Evolutionary conservation across 2,113 vertebrate species (phyloP).

Genomic region (Urocynchramus pylzowi): DNA sequence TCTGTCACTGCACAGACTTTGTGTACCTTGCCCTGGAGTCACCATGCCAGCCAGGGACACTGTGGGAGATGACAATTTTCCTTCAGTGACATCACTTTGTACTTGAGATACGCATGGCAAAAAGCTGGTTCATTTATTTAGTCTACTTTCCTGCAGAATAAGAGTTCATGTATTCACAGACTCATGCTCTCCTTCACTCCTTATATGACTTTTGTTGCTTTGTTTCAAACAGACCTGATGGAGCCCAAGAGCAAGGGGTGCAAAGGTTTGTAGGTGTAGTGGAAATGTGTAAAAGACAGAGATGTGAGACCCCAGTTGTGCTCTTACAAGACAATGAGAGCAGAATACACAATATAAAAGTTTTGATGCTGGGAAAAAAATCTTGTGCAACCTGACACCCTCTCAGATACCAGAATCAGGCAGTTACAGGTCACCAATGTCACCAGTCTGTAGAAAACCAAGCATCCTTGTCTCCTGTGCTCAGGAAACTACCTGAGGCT

Average conservation of each 20-base stretch:
- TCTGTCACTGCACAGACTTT: rapidly evolving
- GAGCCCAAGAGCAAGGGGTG: background rate
- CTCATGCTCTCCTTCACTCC: background rate
- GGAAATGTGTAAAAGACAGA: background rate
- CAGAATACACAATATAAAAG: background rate
- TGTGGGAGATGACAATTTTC: background rate
- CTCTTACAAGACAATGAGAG: background rate
- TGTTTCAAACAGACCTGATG: background rate
- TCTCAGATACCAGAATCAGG: background rate
- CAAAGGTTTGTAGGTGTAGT: background rate
- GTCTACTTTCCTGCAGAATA: background rate
- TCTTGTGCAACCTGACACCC: background rate
- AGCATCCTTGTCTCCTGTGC: background rate
- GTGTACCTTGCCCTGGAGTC: background rate
- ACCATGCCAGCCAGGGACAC: background rate
- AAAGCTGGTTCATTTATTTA: background rate
- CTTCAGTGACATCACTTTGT: background rate
- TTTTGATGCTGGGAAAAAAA: background rate
- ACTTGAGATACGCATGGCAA: background rate
- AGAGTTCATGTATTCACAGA: background rate
- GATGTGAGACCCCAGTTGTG: background rate
- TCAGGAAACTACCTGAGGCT: background rate
- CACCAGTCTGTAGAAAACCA: background rate
- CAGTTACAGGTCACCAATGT: background rate
- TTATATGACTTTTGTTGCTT: background rate